A percentile compares a stretch with the other conserved stretches of the same genome.
Evolutionary conservation across 2,113 vertebrate species (phyloP).

Genomic region (Copsychus sechellarum): DNA sequence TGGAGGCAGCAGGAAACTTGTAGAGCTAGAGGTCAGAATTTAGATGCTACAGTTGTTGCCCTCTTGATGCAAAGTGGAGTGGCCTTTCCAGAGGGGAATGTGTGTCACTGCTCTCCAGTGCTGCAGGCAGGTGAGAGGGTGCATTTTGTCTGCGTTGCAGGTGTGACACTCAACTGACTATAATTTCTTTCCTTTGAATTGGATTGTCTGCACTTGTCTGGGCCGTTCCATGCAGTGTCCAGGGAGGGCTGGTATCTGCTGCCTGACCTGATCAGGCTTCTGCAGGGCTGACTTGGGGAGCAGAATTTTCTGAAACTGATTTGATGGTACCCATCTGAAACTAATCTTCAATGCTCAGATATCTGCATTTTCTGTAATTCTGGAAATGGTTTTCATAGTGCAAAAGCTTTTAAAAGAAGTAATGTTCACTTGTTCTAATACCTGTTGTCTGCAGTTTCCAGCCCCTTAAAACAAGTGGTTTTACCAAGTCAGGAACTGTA

Average conservation of each 20-base stretch:
- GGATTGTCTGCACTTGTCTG: accelerated
- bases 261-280: background rate
- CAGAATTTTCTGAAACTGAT: background rate
- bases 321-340: background rate
- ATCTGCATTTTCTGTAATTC: background rate
- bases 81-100: background rate
- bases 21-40: background rate
- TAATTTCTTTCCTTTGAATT: background rate
- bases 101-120: background rate
- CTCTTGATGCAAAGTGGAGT: background rate
- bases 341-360: background rate
- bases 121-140: accelerated
- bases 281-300: background rate
- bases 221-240: background rate
- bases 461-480: background rate
- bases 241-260: background rate
- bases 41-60: background rate
- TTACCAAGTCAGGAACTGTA: background rate
- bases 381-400: background rate
- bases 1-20: background rate
- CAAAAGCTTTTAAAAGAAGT: background rate
- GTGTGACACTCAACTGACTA: background rate
- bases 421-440: background rate
- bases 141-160: background rate
- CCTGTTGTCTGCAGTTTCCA: background rate